Evolutionary conservation across 2,888 invertebrate species (phyloP), one percentile per base, ranked within the genome.

Genomic region (Thecophora atra): DNA sequence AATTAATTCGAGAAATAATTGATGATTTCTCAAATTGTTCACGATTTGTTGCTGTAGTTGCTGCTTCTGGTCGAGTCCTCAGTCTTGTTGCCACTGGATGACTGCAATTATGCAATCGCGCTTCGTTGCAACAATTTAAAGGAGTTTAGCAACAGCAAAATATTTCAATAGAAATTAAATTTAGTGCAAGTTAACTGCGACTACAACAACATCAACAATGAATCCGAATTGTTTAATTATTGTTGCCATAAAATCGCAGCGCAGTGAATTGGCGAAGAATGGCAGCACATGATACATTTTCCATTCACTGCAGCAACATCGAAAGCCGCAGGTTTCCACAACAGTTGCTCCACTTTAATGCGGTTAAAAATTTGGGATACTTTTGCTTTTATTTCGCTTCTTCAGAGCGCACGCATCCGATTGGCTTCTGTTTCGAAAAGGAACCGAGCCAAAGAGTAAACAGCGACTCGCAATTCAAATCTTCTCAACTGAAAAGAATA

Each of bases 201-300:
- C 24, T 42, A 44, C 75, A 76, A 81, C 77, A 80, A 80, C 42
- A 68, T n/a, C 28, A 60, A 17, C 44, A 68, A 58, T n/a, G 63
- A 70, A 28, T 58, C 13, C 78, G 73, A 79, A 78, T 81, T 79
- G 73, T 69, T 62, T 42, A 62, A 42, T 62, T 67, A 47, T 28
- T 60, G 54, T 37, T 56, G 71, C 66, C 65, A 65, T 26, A 47
- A 65, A 65, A 51, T 24, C 17, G 28, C 37, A 58, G 11, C 8
- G 28, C 26, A 28, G 15, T 24, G 24, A 58, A 58, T 58, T 58
- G 8, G 28, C 2, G 58, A 58, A 24, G 58, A 58, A 28, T 58
- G 58, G 44, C 47, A 13, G 60, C 44, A n/a, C 13, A n/a, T 58
- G 19, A 24, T 67, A 15, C 42, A 51, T 17, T 24, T 52, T 19